Conservation (phyloP, 1,140 invertebrate genomes). For the Neodiprion fabricii region DNA sequence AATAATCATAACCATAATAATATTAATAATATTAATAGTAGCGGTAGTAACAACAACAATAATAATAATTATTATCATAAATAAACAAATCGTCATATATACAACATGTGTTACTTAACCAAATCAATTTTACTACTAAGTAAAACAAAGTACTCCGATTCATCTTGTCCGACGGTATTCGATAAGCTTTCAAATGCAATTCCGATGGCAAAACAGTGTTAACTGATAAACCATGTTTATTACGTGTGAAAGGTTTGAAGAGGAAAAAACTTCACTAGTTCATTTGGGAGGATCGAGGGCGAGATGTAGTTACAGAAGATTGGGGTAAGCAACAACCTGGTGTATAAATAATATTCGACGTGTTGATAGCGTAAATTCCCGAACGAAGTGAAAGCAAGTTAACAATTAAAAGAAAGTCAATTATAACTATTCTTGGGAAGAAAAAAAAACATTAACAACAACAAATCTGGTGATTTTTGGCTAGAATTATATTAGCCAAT, state of each 20-base stretch:
- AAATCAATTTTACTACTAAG: background rate
- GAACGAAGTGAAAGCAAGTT: background rate
- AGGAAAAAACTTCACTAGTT: background rate
- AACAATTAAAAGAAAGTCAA: conserved; percentile 50
- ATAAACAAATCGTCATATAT: background rate
- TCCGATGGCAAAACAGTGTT: background rate
- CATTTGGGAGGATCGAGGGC: background rate
- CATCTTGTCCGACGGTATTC: background rate
- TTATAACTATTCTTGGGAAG: conserved; percentile 38
- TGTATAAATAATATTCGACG: background rate
- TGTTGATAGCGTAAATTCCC: background rate
- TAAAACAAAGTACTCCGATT: background rate
- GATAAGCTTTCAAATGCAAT: background rate
- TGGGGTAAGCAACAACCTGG: background rate
- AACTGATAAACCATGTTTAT: background rate
- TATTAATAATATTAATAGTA: too few relatives aligned
- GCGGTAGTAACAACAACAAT: background rate
- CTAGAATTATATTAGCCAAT: conserved; percentile 9
- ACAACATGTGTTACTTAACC: background rate
- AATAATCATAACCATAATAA: background rate
- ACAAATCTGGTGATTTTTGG: conserved; percentile 14
- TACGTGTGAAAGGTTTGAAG: background rate
- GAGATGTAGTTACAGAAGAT: background rate
- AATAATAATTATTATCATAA: background rate
- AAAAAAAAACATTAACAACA: conserved; percentile 7